Percentiles rank a stretch among this genome's conserved stretches.
Conservation (phyloP, 2,797 vertebrate genomes). For the Lophura swinhoii region DNA sequence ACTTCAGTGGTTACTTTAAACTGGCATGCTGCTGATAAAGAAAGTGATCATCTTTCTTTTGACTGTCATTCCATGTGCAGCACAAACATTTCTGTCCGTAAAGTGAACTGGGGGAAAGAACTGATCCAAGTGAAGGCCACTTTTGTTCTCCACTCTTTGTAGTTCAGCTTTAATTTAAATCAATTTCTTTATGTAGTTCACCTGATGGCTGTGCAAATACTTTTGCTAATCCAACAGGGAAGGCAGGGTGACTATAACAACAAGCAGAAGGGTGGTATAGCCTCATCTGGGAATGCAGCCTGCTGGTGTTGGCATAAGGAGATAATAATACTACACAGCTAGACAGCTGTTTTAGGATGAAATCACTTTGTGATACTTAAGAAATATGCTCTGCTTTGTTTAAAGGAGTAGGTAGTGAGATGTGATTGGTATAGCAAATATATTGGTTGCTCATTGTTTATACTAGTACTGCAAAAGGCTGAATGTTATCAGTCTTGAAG, state of each 20-base stretch:
- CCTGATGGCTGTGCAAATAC: not conserved
- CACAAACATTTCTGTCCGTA: not conserved
- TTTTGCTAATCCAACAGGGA: not conserved
- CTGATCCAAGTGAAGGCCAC: not conserved
- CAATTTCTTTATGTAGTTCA: conserved; percentile 17
- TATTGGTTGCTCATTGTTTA: not conserved
- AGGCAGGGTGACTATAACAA: not conserved
- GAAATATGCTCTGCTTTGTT: conserved; percentile 11
- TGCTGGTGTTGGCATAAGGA: conserved; percentile 11
- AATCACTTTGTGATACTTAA: not conserved
- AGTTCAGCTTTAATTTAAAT: conserved; percentile 13
- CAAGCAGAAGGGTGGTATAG: not conserved
- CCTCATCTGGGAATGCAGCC: not conserved
- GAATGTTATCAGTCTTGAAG: not conserved
- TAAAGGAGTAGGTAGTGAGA: conserved; percentile 2
- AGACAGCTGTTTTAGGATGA: conserved; percentile 19
- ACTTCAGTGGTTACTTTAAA: conserved; percentile 7
- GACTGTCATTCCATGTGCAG: not conserved
- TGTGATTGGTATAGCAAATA: not conserved
- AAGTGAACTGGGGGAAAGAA: not conserved
- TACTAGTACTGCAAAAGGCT: not conserved
- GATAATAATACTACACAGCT: not conserved
- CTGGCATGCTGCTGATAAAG: not conserved
- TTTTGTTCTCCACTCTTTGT: not conserved
- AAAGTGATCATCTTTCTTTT: not conserved